A percentile compares a stretch with the other conserved stretches of the same genome.
Conservation (phyloP, 23 tunicate species). For the Ciona savignyi region DNA sequence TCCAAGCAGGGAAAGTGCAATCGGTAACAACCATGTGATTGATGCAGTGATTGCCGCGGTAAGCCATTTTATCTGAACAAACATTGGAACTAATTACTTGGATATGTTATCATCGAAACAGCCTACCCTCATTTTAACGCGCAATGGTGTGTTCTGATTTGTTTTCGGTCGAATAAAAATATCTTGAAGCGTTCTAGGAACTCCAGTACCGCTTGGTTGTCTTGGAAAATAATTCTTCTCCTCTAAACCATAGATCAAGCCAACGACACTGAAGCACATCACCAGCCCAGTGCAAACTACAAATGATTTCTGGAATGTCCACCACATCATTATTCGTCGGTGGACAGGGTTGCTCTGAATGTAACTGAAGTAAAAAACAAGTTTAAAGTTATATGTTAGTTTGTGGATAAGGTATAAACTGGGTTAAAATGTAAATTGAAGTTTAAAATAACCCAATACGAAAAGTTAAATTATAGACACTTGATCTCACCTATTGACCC, state of each 20-base stretch:
- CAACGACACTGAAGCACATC: background rate
- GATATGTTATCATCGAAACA: too few relatives aligned
- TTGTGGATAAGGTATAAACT: too few relatives aligned
- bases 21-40: slow-evolving; percentile 18
- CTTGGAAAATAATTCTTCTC: background rate
- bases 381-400: background rate
- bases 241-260: background rate
- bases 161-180: too few relatives aligned
- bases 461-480: too few relatives aligned
- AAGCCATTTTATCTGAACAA: background rate
- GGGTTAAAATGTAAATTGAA: too few relatives aligned
- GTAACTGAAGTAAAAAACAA: background rate
- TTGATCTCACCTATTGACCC: background rate
- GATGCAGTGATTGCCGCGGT: background rate
- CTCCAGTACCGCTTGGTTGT: too few relatives aligned
- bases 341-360: background rate
- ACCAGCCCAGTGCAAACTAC: background rate
- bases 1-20: slow-evolving; percentile 6
- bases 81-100: background rate
- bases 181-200: too few relatives aligned
- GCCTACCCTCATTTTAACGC: too few relatives aligned
- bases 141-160: background rate
- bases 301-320: background rate
- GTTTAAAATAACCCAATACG: too few relatives aligned
- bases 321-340: background rate